A percentile compares a stretch with the other conserved stretches of the same genome.
Evolutionary conservation across 2,113 vertebrate genomes (phyloP).

Genomic region (Cephalophus harveyi): DNA sequence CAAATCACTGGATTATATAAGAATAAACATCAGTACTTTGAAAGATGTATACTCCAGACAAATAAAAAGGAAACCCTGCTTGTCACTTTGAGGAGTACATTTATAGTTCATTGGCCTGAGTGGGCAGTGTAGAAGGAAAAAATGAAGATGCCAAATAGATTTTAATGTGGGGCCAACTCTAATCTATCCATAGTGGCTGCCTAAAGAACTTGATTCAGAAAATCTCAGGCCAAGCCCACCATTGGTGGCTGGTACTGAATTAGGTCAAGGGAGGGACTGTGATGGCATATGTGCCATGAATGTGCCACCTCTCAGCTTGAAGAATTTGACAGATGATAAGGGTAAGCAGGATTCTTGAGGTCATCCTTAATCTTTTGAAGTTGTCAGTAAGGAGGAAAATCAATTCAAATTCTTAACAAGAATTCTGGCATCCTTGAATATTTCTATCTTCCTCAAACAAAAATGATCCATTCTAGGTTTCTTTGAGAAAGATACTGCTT

Average conservation of each 20-base stretch:
- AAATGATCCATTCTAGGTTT: background rate
- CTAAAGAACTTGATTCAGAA: background rate
- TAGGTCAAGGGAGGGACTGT: background rate
- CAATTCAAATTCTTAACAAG: background rate
- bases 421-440: background rate
- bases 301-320: background rate
- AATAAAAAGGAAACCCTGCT: background rate
- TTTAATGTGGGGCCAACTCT: background rate
- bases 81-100: background rate
- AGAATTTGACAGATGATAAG: background rate
- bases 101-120: background rate
- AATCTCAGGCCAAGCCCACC: background rate
- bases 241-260: background rate
- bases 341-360: background rate
- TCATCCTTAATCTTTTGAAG: background rate
- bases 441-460: background rate
- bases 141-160: background rate
- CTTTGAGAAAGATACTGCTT: conserved; percentile 20
- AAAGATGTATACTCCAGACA: background rate
- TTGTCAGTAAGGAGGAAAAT: background rate
- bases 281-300: background rate
- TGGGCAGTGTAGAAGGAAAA: background rate
- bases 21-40: background rate
- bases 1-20: background rate
- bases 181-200: background rate